Percentiles rank a stretch among this genome's conserved stretches.
Evolutionary conservation across 2,888 invertebrate genomes (phyloP).

Genomic region (Gymnoscelis rufifasciata): DNA sequence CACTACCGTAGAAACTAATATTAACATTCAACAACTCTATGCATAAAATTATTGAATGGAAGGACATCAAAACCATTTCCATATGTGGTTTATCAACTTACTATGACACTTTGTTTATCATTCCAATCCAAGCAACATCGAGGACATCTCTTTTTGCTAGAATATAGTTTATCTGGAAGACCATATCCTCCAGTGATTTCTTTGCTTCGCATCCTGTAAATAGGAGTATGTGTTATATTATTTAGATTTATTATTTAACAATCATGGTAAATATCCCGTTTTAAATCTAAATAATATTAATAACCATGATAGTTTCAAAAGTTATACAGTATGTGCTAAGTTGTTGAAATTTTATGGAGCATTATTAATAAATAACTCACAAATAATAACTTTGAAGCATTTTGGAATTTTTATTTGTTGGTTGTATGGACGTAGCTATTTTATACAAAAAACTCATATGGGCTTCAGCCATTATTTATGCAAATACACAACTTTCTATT

Average conservation of each 20-base stretch:
- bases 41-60: too few species aligned
- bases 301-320: too few species aligned
- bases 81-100: too few species aligned
- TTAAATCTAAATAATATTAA: too few species aligned
- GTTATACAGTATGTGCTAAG: too few species aligned
- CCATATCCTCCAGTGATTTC: slow-evolving; percentile 49
- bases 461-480: slow-evolving; percentile 49
- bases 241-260: too few species aligned
- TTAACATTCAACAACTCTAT: too few species aligned
- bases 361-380: slow-evolving; percentile 52
- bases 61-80: neutral
- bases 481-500: too few species aligned
- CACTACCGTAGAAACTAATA: too few species aligned
- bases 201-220: slow-evolving; percentile 55
- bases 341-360: neutral
- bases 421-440: slow-evolving; percentile 38
- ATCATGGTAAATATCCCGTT: too few species aligned
- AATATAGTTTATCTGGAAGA: slow-evolving; percentile 58
- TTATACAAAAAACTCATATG: slow-evolving; percentile 53
- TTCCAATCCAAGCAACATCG: slow-evolving; percentile 60
- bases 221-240: too few species aligned
- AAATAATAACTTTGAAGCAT: slow-evolving; percentile 60
- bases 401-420: slow-evolving; percentile 33
- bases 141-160: slow-evolving; percentile 50
- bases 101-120: slow-evolving; percentile 43